A percentile compares a stretch with the other conserved stretches of the same genome.
Conservation (phyloP, 2,888 invertebrate species). For the Lochmaea crataegi region DNA sequence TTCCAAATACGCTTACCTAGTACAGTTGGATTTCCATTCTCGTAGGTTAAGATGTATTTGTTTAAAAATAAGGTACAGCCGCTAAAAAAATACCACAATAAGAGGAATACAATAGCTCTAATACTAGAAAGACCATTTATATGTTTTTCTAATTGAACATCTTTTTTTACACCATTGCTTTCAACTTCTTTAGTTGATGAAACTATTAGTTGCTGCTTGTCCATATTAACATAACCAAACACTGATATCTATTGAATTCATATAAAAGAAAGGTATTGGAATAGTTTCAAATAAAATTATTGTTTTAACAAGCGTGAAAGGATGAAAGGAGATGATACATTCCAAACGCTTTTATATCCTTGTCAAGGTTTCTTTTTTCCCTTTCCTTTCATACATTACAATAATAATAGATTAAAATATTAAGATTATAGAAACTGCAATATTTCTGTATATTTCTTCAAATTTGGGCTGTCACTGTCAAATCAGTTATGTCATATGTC, state of each 20-base stretch:
- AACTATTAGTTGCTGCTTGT: constrained; percentile 36
- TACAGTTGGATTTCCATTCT: constrained; percentile 79
- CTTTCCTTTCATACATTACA: constrained; percentile 6
- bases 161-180: constrained; percentile 45
- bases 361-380: not conserved
- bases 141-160: constrained; percentile 40
- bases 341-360: not conserved
- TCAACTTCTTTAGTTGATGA: constrained; percentile 41
- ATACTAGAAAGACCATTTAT: constrained; percentile 68
- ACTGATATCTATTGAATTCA: not conserved
- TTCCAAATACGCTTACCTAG: constrained; percentile 68
- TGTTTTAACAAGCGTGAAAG: not conserved
- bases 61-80: constrained; percentile 82
- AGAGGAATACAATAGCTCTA: constrained; percentile 71
- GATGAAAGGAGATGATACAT: not conserved
- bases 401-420: not conserved
- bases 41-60: constrained; percentile 79
- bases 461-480: not conserved
- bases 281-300: not conserved
- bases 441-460: not conserved
- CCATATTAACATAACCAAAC: constrained; percentile 42
- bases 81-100: constrained; percentile 82
- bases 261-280: not conserved
- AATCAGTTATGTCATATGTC: not conserved
- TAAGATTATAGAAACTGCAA: not conserved